phyloP scores from a whole-genome alignment of 2,113 vertebrate genomes.

The Tetrao urogallus region DNA sequence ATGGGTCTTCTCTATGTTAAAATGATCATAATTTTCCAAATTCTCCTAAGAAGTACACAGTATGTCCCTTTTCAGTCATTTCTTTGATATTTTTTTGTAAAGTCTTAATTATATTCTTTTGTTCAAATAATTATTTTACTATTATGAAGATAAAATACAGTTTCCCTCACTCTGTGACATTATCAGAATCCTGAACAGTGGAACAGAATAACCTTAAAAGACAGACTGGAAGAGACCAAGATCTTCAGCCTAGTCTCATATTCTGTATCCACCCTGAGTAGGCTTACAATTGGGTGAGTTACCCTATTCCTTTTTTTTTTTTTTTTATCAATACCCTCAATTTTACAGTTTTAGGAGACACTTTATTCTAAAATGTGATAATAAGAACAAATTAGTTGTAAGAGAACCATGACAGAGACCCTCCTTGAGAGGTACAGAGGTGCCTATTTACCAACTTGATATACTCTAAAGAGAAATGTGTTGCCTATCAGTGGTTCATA shows the following conservation, averaged over 20 bases:
- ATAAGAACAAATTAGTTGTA: background rate
- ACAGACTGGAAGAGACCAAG: background rate
- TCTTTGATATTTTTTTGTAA: slow-evolving; percentile 28
- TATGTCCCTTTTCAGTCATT: slow-evolving; percentile 6
- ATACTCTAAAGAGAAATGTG: background rate
- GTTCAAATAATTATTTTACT: slow-evolving; percentile 30
- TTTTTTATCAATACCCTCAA: background rate
- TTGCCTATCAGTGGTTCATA: background rate
- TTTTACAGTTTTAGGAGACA: background rate
- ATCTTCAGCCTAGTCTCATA: background rate
- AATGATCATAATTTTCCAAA: slow-evolving; percentile 29
- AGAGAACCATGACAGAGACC: too few species aligned
- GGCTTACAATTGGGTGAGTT: background rate
- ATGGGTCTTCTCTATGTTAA: background rate
- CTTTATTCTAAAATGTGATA: background rate
- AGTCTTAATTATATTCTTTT: slow-evolving; percentile 42
- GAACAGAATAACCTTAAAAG: background rate
- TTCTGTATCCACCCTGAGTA: background rate
- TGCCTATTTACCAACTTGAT: background rate
- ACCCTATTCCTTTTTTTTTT: background rate
- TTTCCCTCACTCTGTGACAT: slow-evolving; percentile 3
- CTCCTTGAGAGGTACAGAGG: background rate
- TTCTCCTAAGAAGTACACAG: background rate
- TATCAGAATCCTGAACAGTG: background rate
- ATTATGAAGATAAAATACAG: slow-evolving; percentile 44